Conservation (phyloP, 2,888 invertebrate genomes). For the Lepidochitona cinerea region DNA sequence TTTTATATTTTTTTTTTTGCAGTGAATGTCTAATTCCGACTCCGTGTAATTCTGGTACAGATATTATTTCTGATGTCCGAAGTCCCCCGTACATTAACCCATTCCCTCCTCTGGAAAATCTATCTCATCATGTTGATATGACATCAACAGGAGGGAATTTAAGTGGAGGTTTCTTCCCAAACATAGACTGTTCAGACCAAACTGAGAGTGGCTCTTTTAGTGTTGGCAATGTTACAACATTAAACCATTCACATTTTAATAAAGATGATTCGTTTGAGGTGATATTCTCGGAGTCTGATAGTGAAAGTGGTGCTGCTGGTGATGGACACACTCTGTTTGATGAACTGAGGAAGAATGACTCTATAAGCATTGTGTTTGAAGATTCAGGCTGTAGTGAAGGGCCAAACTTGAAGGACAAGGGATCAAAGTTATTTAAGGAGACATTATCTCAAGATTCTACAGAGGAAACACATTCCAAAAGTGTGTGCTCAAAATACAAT, state of each 20-base stretch:
- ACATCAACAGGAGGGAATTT: neutral
- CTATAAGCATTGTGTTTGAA: slow-evolving; percentile 73
- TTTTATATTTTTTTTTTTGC: slow-evolving; percentile 20
- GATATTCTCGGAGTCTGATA: slow-evolving; percentile 23
- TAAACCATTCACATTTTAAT: slow-evolving; percentile 11
- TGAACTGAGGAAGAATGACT: neutral
- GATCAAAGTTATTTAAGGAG: neutral
- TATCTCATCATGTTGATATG: neutral
- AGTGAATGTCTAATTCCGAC: slow-evolving; percentile 41
- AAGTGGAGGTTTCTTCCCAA: neutral
- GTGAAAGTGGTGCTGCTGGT: slow-evolving; percentile 28
- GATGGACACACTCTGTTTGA: slow-evolving; percentile 36
- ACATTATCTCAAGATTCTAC: neutral
- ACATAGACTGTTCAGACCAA: slow-evolving; percentile 15
- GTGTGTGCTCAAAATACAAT: neutral
- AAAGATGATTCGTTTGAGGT: slow-evolving; percentile 40
- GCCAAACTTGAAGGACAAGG: neutral
- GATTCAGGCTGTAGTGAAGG: slow-evolving; percentile 61
- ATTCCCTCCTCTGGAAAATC: neutral
- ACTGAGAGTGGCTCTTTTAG: slow-evolving; percentile 40
- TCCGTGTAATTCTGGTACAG: slow-evolving; percentile 32
- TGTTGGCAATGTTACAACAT: slow-evolving; percentile 30
- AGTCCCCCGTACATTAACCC: neutral
- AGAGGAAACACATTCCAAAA: neutral
- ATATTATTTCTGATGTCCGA: neutral